These are phyloP conservation scores for Dendropsophus ebraccatus DNA, from an alignment of 2,113 vertebrate genomes.

Conservation along the genomic window DNA sequence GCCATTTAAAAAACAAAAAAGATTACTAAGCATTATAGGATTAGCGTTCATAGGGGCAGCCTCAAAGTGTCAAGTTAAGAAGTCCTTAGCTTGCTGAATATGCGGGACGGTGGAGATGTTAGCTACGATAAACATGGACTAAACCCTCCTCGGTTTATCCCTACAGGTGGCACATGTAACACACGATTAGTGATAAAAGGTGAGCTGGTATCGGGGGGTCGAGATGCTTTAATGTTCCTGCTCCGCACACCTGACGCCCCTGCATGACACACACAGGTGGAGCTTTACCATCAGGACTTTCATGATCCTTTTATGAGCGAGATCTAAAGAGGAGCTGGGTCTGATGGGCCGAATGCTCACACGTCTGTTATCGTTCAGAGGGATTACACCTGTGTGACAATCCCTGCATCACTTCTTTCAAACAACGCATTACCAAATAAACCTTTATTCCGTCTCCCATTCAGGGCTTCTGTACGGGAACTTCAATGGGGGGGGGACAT, in stretches of 20 bases:
- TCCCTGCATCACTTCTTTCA: constrained; percentile 51
- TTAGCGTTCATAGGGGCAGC: constrained; percentile 62
- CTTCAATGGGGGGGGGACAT: constrained; percentile 33
- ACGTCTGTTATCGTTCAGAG: constrained; percentile 54
- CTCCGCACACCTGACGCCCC: constrained; percentile 28
- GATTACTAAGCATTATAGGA: constrained; percentile 62
- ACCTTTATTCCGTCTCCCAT: constrained; percentile 33
- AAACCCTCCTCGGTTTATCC: constrained; percentile 46
- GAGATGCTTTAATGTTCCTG: constrained; percentile 36
- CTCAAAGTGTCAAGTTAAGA: constrained; percentile 57
- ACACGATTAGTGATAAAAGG: constrained; percentile 56
- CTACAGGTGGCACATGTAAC: constrained; percentile 23
- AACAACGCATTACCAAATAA: constrained; percentile 34
- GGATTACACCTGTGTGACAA: constrained; percentile 56
- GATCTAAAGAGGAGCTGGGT: constrained; percentile 30
- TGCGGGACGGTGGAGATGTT: neutral
- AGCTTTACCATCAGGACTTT: constrained; percentile 41
- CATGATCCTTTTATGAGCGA: constrained; percentile 45
- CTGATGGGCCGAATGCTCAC: constrained; percentile 44
- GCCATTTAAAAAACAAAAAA: constrained; percentile 68
- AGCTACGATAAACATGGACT: constrained; percentile 52
- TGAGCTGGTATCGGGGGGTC: constrained; percentile 2
- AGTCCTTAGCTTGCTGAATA: constrained; percentile 44
- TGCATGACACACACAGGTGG: constrained; percentile 59
- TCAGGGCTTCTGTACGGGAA: constrained; percentile 35